Evolutionary conservation across 1,140 invertebrate species (phyloP).

Genomic region (Lepidurus arcticus): DNA sequence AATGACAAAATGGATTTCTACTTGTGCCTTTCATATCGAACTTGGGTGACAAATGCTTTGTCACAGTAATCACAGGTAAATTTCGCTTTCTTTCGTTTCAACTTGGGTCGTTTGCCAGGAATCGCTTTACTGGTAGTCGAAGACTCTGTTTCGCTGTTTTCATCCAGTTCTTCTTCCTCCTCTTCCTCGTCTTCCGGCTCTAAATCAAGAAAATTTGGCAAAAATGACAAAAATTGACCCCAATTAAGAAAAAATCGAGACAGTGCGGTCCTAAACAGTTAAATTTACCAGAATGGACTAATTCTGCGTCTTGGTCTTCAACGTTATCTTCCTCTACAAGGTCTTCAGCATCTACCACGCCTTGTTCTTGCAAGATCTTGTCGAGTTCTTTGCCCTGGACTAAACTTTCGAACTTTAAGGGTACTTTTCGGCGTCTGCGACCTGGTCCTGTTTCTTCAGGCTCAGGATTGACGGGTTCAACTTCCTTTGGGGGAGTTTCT

Average conservation of each 20-base stretch:
- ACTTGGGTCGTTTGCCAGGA: slow-evolving; percentile 49
- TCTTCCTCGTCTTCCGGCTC: slow-evolving; percentile 19
- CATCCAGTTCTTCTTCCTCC: slow-evolving; percentile 52
- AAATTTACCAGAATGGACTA: slow-evolving; percentile 12
- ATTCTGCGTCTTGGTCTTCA: slow-evolving; percentile 32
- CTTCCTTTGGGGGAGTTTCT: background rate
- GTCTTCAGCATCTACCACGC: slow-evolving; percentile 46
- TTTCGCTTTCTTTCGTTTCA: slow-evolving; percentile 47
- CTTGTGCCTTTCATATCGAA: slow-evolving; percentile 47
- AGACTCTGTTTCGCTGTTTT: slow-evolving; percentile 52
- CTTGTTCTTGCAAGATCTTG: slow-evolving; percentile 63
- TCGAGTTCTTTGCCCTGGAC: slow-evolving; percentile 65
- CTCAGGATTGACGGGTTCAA: slow-evolving; percentile 35
- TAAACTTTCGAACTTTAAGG: slow-evolving; percentile 46
- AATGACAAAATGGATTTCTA: slow-evolving; percentile 42
- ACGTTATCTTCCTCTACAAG: slow-evolving; percentile 34
- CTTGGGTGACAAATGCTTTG: slow-evolving; percentile 50
- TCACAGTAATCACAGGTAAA: slow-evolving; percentile 53
- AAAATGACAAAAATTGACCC: background rate
- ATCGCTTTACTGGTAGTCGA: slow-evolving; percentile 38
- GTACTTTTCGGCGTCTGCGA: slow-evolving; percentile 55
- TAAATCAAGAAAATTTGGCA: background rate
- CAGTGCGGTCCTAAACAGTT: background rate
- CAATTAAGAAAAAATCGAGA: background rate
- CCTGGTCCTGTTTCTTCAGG: slow-evolving; percentile 45